Base-by-base conservation (phyloP, 2,113 vertebrate species). In the Azemiops feae region DNA sequence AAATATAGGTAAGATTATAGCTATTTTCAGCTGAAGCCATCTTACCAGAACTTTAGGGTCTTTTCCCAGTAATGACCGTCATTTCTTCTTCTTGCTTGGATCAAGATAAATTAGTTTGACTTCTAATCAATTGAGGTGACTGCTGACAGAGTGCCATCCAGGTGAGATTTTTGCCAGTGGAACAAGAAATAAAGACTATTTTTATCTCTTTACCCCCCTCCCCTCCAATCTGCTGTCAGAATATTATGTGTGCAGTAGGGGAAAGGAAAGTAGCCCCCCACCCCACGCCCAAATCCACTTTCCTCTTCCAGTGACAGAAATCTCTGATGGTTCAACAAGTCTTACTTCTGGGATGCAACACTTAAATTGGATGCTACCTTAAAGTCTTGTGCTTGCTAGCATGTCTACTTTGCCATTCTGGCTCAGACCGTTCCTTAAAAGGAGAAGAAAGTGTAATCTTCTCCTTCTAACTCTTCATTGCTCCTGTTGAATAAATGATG, bases 401-500 rank as follows among this genome's bases (percentile, higher is more conserved):
- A 7, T 23, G n/a, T n/a, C 60, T 5, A n/a, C 30, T 81, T 74
- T 74, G 87, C 57, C 57, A 89, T 43, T 89, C 53, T 4, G 74
- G 64, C 10, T 57, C 57, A 89, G 53, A 53, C 43, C 58, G 4
- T 57, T 85, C 30, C 85, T 92, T 54, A 85, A 25, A 89, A 85
- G 43, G 57, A 53, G 11, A 89, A 34, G 58, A 94, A 96, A 92
- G 16, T 88, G 1, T 94, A 93, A 94, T 88, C 90, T 93, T 92
- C 95, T 94, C 90, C 3, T 5, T 64, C 45, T 92, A 92, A 87
- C 95, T 94, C 25, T 93, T 94, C 53, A 88, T 93, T 96, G 97
- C 95, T 93, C 55, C 85, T 60, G 5, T 93, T 96, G 86, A 94
- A 92, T 96, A 97, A 96, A 96, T 92, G 97, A 93, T 92, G 57